Percentiles rank a stretch among this genome's conserved stretches.
These are phyloP conservation scores for Lasioglossum figueresi DNA, from an alignment of 2,888 invertebrate genomes.

Conservation along the genomic window DNA sequence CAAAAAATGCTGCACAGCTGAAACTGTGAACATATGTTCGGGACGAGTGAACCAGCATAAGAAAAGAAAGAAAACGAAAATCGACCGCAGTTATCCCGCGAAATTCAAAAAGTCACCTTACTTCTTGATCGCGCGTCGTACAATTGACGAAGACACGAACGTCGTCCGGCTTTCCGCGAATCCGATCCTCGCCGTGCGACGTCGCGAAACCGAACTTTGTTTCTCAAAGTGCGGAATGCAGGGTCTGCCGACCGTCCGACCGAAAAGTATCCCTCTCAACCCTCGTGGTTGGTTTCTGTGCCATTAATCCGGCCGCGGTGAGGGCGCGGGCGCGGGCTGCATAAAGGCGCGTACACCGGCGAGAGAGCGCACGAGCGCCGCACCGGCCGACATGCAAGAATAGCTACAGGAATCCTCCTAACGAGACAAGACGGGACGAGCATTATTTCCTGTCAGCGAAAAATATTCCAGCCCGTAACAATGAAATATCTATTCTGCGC, in stretches of 20 bases:
- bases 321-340: background rate
- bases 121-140: too few species aligned
- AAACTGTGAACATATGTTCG: too few species aligned
- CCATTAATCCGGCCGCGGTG: conserved; percentile 48
- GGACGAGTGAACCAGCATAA: too few species aligned
- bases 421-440: conserved; percentile 53
- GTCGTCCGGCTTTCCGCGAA: background rate
- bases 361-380: background rate
- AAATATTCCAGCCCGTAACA: conserved; percentile 55
- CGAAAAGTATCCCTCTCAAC: conserved; percentile 40
- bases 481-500: conserved; percentile 46
- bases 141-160: background rate
- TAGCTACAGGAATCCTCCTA: conserved; percentile 46
- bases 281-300: conserved; percentile 34
- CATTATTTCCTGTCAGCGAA: conserved; percentile 61
- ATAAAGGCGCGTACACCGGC: conserved; percentile 37
- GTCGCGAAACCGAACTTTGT: conserved; percentile 34
- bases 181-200: background rate
- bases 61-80: too few species aligned
- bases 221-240: conserved; percentile 23
- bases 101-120: too few species aligned
- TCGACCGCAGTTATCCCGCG: too few species aligned
- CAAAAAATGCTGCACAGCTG: too few species aligned
- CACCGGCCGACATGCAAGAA: conserved; percentile 37
- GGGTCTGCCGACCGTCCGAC: conserved; percentile 23